Conservation (phyloP, 2,888 invertebrate genomes). For the Dynastes grantii region DNA sequence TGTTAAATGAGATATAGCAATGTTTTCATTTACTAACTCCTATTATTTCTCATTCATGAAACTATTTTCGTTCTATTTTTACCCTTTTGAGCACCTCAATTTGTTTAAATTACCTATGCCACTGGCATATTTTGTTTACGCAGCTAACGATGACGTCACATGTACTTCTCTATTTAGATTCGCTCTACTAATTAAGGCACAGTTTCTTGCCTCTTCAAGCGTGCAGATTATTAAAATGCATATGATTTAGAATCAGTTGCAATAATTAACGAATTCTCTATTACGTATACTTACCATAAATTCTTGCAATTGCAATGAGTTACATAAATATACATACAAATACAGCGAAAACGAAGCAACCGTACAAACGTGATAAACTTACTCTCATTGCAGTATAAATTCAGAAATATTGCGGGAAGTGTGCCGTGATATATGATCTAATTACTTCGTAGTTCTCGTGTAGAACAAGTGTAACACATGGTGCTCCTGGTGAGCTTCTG, state of each 20-base stretch:
- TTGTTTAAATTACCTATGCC: too few species aligned
- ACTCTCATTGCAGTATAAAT: constrained; percentile 50
- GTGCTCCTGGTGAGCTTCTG: constrained; percentile 37
- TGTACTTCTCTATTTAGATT: too few species aligned
- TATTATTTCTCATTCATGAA: too few species aligned
- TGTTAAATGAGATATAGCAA: too few species aligned
- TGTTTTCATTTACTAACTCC: too few species aligned
- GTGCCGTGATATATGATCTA: constrained; percentile 61
- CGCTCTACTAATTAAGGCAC: too few species aligned
- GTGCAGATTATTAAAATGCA: not conserved
- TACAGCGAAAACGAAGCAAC: constrained; percentile 5
- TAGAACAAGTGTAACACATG: constrained; percentile 60
- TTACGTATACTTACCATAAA: not conserved
- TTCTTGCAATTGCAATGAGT: not conserved
- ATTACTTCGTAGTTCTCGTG: constrained; percentile 62
- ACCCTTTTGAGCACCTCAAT: too few species aligned
- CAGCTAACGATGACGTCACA: too few species aligned
- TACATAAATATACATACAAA: not conserved
- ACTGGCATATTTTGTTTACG: too few species aligned
- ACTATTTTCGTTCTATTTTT: too few species aligned
- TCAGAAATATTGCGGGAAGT: constrained; percentile 55
- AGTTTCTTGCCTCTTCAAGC: too few species aligned
- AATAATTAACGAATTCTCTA: not conserved
- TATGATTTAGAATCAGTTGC: not conserved
- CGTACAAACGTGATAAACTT: constrained; percentile 46